Base-by-base conservation (phyloP, 2,797 vertebrate species). In the Acanthornis magna region DNA sequence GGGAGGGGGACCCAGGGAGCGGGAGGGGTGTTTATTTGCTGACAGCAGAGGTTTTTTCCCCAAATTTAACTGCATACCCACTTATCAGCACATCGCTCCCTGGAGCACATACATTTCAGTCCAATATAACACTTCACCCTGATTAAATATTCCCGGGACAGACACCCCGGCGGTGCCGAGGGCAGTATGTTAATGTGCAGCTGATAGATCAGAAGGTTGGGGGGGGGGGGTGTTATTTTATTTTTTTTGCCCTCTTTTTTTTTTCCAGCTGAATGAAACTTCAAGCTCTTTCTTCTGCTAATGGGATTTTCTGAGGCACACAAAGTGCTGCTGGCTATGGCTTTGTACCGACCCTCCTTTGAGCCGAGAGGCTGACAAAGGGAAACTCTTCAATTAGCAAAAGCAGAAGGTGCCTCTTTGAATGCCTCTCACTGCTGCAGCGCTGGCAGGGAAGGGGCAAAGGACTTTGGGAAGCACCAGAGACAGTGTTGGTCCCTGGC, bases 301-400 rank as follows among this genome's bases (percentile, higher is more conserved):
- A 97, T 97, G 95, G 96, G 94, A 97, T 97, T 97, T 96, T 96
- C 88, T 89, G 93, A 96, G 76, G 86, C 87, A 84, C 83, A 96
- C 88, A 95, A 96, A 97, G 88, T 94, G 96, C 97, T 96, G 94
- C 95, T 94, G 96, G 95, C 95, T 89, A 92, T 32, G 43, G 91
- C 96, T 96, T 97, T 96, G 93, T 93, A 94, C 84, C n/a, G 21
- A 75, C 85, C 48, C 83, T 96, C 73, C 74, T 95, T 85, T 87
- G 93, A 96, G 93, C 86, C 0, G 2, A 91, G 89, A 76, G 92
- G 91, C 93, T 95, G 91, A 97, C 96, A 96, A 97, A 96, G 94
- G 88, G 71, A 93, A 96, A 94, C 92, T 55, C 87, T 93, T 96
- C 96, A 96, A 94, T 97, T 97, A 96, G 95, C 91, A 89, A 85